Base-by-base conservation (phyloP, 2,888 invertebrate genomes). In the Resseliella maxima region DNA sequence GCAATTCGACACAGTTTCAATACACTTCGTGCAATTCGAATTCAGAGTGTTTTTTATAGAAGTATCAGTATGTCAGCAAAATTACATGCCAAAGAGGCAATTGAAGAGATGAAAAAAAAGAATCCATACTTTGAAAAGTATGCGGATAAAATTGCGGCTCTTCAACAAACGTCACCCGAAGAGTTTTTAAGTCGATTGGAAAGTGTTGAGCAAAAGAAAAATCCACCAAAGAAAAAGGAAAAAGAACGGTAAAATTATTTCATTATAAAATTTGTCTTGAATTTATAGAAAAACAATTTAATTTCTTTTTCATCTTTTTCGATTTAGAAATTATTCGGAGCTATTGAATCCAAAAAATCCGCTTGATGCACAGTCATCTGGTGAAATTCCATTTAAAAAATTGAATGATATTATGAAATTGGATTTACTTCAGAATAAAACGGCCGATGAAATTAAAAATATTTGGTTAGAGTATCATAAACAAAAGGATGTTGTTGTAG, bases 51-150 rank as follows among this genome's bases (percentile, higher is more conserved):
- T 83, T 38, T 38, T n/a, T 24, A 64, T 15, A 59, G 91, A 86
- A 88, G 87, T 59, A 89, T 91, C 46, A 88, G 89, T 85, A 92
- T 92, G 92, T 91, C 91, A 0, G 90, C 91, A 0, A 89, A 89
- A 31, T 87, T 88, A 21, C 90, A 90, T 38, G 90, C 92, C 24
- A 91, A 92, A 88, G 92, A 93, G 89, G 92, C 90, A 0, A 87
- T 93, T 3, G 92, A 93, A 24, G 90, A 92, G 24, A 88, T 94
- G 8, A 91, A 90, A 85, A 91, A 92, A 81, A 90, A 89, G 5
- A 97, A 97, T 91, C 96, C 96, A 0, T 97, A 95, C 89, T 97
- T 92, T 89, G 94, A 94, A 27, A 97, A 97, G 89, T 97, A 97
- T 91, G 94, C 96, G 0, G 91, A 92, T 0, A 96, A 96, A 90